phyloP scores from a whole-genome alignment of 2,888 invertebrate genomes.

The Thereva nobilitata region DNA sequence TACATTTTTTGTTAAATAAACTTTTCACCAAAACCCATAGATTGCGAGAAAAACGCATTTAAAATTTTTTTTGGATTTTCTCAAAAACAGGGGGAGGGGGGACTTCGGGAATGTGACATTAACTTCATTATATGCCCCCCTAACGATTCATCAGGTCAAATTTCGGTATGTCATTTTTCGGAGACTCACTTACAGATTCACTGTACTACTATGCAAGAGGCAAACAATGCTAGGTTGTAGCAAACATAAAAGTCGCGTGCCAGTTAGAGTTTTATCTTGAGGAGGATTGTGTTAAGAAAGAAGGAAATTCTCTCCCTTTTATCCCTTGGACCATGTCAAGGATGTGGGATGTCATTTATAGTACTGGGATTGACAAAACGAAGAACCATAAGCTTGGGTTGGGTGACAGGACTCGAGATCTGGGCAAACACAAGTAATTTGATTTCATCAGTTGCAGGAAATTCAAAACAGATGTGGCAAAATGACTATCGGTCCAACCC shows the following conservation, averaged over 20 bases:
- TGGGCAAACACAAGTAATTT: slow-evolving; percentile 40
- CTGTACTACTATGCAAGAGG: slow-evolving; percentile 11
- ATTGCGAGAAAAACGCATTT: too few relatives aligned
- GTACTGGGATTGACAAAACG: slow-evolving; percentile 19
- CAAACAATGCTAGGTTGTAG: background rate
- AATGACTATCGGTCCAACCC: too few relatives aligned
- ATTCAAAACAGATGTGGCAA: slow-evolving; percentile 37
- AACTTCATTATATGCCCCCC: too few relatives aligned
- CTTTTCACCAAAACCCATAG: too few relatives aligned
- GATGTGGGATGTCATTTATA: slow-evolving; percentile 27
- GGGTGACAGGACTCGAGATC: slow-evolving; percentile 32
- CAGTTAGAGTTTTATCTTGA: slow-evolving; percentile 8
- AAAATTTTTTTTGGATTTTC: too few relatives aligned
- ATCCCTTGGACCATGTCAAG: slow-evolving; percentile 4
- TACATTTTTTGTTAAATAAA: too few relatives aligned
- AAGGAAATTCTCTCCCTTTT: slow-evolving; percentile 6
- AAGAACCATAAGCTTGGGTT: background rate
- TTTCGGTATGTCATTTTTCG: too few relatives aligned
- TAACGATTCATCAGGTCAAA: too few relatives aligned
- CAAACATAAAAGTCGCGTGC: slow-evolving; percentile 26
- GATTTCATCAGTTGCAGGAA: slow-evolving; percentile 39
- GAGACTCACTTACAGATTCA: too few relatives aligned
- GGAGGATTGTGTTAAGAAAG: background rate
- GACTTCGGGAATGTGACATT: too few relatives aligned
- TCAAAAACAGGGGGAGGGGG: too few relatives aligned